Base-by-base conservation (phyloP, 2,888 invertebrate genomes). In the Hydropsyche betteni region DNA sequence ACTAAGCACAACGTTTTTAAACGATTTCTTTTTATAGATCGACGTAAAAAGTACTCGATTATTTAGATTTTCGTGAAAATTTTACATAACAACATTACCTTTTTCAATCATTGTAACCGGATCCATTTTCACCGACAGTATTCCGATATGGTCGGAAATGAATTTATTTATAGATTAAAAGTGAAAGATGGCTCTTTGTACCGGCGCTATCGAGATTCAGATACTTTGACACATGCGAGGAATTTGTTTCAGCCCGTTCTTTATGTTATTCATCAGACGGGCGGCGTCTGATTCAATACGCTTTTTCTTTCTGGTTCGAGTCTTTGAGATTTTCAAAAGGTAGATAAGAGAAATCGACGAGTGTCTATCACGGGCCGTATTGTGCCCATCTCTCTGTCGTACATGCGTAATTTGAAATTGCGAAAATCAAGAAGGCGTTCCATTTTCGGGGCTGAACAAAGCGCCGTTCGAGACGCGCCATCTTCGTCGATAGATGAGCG, bases 241-340 rank as follows among this genome's bases (percentile, higher is more conserved):
- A 44, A 44, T 44, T 44, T 44, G 44, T 24, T 12, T 36, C 33
- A 64, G 34, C 44, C 14, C 53, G 16, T 52, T n/a, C 69, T 74
- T 68, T 53, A 24, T 38, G 53, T 68, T 74, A 74, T 74, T 74
- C 74, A 74, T 68, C 68, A 74, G 69, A 68, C 38, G 7, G 44
- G 53, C 36, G 64, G 38, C 74, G 51, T 36, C 44, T 69, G 74
- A 74, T 69, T 74, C 38, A 74, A 74, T 74, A 74, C 68, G 69
- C 68, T 58, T 74, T 68, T 74, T 74, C 52, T 68, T 68, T 72
- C 36, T 33, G 10, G 53, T 64, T 10, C 34, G 34, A 64, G 34
- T 64, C 64, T 5, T 24, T 36, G 64, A 64, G 64, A 64, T 64
- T 64, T 64, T 64, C 64, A 64, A n/a, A 33, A 5, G 10, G 34